Base-by-base conservation (phyloP, 2,797 vertebrate species). In the Labroides dimidiatus region DNA sequence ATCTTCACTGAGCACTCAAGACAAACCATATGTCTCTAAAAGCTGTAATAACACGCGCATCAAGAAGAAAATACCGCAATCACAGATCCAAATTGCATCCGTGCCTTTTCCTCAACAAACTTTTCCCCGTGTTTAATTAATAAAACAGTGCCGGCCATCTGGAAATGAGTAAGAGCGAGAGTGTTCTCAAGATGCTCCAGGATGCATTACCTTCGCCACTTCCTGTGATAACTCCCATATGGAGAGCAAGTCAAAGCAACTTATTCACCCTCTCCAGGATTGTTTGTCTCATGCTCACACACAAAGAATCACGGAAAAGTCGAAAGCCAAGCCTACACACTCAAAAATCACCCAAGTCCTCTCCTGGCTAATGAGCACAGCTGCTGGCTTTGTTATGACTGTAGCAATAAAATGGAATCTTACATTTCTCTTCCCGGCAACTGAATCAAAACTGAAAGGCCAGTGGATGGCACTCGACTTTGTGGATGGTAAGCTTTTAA, bases 351-450 rank as follows among this genome's bases (percentile, higher is more conserved):
- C 66, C 61, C 71, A 86, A 82, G 85, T 89, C 83, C 85, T 79
- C 80, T 80, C 63, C 30, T 68, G 62, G 71, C 87, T 92, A 92
- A 93, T 91, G 90, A 90, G 86, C 86, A 74, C 91, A 92, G 92
- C 90, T 92, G 92, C 81, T 78, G 62, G 61, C 80, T 90, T 88
- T 92, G 84, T 89, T 90, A 80, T 84, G 89, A 89, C 84, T 89
- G 80, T 68, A 66, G 37, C 37, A 24, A 48, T 57, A n/a, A 54
- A 27, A 70, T 58, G 63, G 27, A 72, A 53, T 84, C 47, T 80
- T 85, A 88, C 85, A 84, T 83, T 82, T 66, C 61, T 74, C 21
- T 57, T 73, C 59, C 63, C 30, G 2, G 16, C 61, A 39, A 61
- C 60, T 71, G 72, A 78, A 80, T 64, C 72, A 52, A 70, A 61